These are phyloP conservation scores for Pantala flavescens DNA, from an alignment of 1,140 invertebrate species.

Conservation along the genomic window DNA sequence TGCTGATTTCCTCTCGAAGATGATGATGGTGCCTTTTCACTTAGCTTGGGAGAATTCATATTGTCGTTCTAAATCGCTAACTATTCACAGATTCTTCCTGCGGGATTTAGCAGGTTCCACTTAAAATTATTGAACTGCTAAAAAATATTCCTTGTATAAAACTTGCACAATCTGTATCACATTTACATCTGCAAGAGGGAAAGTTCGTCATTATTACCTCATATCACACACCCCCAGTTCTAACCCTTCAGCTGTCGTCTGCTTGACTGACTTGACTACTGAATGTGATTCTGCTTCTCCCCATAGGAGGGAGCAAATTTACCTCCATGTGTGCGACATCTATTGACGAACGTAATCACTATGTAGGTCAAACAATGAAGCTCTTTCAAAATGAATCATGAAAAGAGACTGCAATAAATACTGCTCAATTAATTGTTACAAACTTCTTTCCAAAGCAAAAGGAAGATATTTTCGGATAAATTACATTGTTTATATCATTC, in stretches of 20 bases:
- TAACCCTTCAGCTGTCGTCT: neutral
- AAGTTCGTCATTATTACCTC: neutral
- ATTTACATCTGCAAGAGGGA: neutral
- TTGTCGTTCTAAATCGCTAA: neutral
- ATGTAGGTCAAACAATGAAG: too few species aligned
- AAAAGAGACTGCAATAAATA: too few species aligned
- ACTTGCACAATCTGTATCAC: neutral
- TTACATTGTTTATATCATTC: too few species aligned
- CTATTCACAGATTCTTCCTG: neutral
- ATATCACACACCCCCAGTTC: neutral
- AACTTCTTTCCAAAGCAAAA: too few species aligned
- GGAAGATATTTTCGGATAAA: too few species aligned
- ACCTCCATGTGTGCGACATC: too few species aligned
- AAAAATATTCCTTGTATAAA: neutral
- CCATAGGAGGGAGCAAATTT: neutral
- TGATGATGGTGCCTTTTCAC: constrained; percentile 4
- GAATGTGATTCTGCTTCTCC: neutral
- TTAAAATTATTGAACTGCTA: neutral
- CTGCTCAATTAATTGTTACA: too few species aligned
- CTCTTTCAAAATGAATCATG: too few species aligned
- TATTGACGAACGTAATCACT: too few species aligned
- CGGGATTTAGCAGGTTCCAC: neutral
- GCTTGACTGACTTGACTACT: neutral
- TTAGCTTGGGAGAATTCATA: neutral
- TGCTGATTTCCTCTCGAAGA: neutral